Base-by-base conservation (phyloP, 2,797 vertebrate genomes). In the Eulemur coronatus region DNA sequence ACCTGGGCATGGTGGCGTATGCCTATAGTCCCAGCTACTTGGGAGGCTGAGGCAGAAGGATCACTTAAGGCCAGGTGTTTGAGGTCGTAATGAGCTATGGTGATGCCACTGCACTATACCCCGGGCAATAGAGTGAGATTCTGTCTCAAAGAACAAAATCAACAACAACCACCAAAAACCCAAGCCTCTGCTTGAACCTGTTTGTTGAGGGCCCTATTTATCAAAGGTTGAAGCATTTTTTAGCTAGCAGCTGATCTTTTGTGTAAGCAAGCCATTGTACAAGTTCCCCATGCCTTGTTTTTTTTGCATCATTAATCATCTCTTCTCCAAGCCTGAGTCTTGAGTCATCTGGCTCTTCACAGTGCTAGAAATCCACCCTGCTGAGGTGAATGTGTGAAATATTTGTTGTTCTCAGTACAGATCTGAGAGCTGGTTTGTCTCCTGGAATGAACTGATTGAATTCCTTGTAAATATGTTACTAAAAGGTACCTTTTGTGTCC, bases 251-350 rank as follows among this genome's bases (percentile, higher is more conserved):
- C 70, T 48, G 65, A 50, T 72, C 65, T 81, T 94, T 72, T 94
- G 46, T 57, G 22, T 84, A 88, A 89, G 72, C 43, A 70, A 7
- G 24, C 82, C 84, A 12, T 89, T 92, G 94, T 96, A 33, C 4
- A 73, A 63, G 48, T 76, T 76, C 41, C 41, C 81, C 35, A 0
- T 50, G 93, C 52, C 65, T 78, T 65, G 10, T 81, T 96, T 38
- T 41, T 95, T 95, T 52, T 65, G 84, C n/a, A 30, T 81, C 85
- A 75, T 97, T 20, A 94, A 59, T 95, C 88, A 81, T 91, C 57
- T 35, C 91, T 92, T 69, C 38, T 87, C 78, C 84, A 26, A 87
- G 38, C 69, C 63, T 67, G 91, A 70, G 50, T 88, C 3, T 1
- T 95, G 84, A 96, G 94, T 96, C 94, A 90, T 84, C 35, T 28